A percentile compares a stretch with the other conserved stretches of the same genome.
Evolutionary conservation across 2,888 invertebrate genomes (phyloP).

Genomic region (Petrolisthes cinctipes): DNA sequence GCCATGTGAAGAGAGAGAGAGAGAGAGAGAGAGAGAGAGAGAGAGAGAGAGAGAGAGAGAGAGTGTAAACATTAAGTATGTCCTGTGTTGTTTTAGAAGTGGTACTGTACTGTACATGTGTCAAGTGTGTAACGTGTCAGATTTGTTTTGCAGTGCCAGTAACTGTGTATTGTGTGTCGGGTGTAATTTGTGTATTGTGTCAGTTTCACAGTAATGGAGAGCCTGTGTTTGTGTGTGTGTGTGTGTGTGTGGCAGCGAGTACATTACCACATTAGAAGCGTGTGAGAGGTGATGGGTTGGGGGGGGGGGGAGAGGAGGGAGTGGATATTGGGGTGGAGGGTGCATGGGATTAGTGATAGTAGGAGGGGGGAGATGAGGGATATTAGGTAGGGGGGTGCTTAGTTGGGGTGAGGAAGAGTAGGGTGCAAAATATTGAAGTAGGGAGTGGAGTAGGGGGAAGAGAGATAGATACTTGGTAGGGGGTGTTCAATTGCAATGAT

Average conservation of each 20-base stretch:
- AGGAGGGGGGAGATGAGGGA: not conserved
- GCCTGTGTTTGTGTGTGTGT: conserved; percentile 23
- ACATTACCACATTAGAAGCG: conserved; percentile 30
- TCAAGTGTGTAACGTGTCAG: too few relatives aligned
- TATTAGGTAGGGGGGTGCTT: not conserved
- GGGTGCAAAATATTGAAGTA: not conserved
- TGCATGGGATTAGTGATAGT: not conserved
- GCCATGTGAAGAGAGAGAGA: not conserved
- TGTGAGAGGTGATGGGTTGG: not conserved
- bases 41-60: not conserved
- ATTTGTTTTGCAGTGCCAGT: too few relatives aligned
- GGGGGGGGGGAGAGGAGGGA: not conserved
- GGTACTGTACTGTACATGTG: too few relatives aligned
- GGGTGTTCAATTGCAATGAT: not conserved
- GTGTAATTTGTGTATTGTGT: too few relatives aligned
- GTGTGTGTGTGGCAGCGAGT: not conserved
- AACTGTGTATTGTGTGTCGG: too few relatives aligned
- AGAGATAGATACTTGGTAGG: not conserved
- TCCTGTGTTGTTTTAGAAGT: not conserved
- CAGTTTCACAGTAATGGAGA: too few relatives aligned
- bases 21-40: not conserved
- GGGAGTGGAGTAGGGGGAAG: not conserved
- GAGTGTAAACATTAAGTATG: not conserved
- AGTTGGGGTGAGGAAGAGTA: not conserved
- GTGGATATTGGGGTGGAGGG: not conserved